Conservation (phyloP, 1,140 invertebrate species). For the Palaemon carinicauda region DNA sequence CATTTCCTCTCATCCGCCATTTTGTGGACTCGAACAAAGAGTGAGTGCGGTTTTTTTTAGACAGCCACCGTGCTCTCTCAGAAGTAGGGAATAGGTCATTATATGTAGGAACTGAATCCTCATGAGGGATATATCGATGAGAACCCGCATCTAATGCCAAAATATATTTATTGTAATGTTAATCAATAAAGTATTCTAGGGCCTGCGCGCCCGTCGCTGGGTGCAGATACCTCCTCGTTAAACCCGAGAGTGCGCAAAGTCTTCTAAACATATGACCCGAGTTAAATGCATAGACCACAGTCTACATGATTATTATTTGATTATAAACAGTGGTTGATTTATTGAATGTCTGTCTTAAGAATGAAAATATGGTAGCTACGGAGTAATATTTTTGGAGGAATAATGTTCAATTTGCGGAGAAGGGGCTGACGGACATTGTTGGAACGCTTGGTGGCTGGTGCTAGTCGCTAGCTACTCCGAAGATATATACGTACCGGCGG, state of each 20-base stretch:
- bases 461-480: conserved; percentile 44
- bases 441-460: conserved; percentile 61
- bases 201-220: conserved; percentile 52
- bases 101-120: not conserved
- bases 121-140: not conserved
- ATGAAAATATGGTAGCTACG: not conserved
- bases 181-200: conserved; percentile 56
- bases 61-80: not conserved
- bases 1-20: conserved; percentile 52
- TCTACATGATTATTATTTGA: too few species aligned
- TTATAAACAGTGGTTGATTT: too few species aligned
- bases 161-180: conserved; percentile 53
- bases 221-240: conserved; percentile 34
- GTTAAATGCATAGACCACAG: not conserved
- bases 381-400: conserved; percentile 48
- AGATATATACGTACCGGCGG: conserved; percentile 62
- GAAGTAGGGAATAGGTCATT: not conserved
- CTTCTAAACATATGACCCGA: conserved; percentile 4
- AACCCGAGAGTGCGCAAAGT: not conserved
- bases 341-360: too few species aligned
- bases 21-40: conserved; percentile 51
- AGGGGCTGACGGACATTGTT: conserved; percentile 56
- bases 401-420: conserved; percentile 33
- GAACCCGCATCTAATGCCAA: conserved; percentile 15
- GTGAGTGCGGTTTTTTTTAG: conserved; percentile 24